Evolutionary conservation across 2,113 vertebrate genomes (phyloP), one percentile per base, ranked within the genome.

Genomic region (Microcebus lehilahytsara): DNA sequence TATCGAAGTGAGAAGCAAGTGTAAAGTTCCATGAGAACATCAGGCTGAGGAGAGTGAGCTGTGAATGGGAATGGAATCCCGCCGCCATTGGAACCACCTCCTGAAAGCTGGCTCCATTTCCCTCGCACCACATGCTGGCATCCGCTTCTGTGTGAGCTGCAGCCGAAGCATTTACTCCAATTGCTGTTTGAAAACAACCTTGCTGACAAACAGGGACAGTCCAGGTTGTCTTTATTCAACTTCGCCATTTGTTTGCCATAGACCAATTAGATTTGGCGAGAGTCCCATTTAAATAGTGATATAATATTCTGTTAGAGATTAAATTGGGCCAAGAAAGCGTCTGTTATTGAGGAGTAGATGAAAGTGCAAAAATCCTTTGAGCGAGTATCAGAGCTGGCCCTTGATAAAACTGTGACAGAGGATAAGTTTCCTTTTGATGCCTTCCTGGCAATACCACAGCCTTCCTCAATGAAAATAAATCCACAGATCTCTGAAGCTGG

Each of bases 171-270:
- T 91, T 89, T 42, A 64, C 83, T 95, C 69, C 16, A 79, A 23
- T 85, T 80, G 77, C 94, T 86, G 22, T 95, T 89, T 92, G 89
- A 80, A 97, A 97, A 97, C 93, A 97, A 77, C 27, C 46, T 96
- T 60, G 6, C 91, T 87, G 60, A 93, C 94, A 96, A 98, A 97
- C 58, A 93, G 74, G 62, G 53, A 72, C 42, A 30, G 49, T 71
- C 49, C 51, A 89, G 56, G 84, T 89, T 96, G 95, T 75, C 56
- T 93, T 93, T 56, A 69, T 75, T 16, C 74, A 95, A 40, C 42
- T 42, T 85, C 67, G 12, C 49, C 86, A 72, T 95, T 97, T 96
- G 92, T 78, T 97, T 95, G 67, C 37, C 60, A 37, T 40, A 67
- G 83, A 71, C 16, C 83, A 94, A 75, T 81, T 85, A 60, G 37